Conservation (phyloP, 2,888 invertebrate species). For the Chironomus tentans region DNA sequence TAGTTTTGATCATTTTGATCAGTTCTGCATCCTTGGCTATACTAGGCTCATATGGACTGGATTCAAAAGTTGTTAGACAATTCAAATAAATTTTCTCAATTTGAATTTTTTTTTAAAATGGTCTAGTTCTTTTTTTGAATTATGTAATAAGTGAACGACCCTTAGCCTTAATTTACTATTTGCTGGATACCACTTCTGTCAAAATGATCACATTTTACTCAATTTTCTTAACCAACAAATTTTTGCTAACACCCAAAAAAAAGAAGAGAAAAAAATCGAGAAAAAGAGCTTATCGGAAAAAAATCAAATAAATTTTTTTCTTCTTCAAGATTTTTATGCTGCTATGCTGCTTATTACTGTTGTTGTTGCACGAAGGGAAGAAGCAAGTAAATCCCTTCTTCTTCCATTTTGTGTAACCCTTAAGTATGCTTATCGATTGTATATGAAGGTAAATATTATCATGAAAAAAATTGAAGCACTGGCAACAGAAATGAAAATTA, state of each 20-base stretch:
- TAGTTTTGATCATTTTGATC: no score
- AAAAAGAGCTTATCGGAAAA: background rate
- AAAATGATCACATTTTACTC: background rate
- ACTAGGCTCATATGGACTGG: no score
- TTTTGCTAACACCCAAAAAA: background rate
- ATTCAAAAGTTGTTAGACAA: no score
- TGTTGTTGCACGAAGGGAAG: background rate
- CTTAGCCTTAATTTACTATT: no score
- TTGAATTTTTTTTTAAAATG: no score
- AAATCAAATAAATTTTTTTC: background rate
- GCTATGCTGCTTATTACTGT: no score
- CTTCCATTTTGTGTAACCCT: background rate
- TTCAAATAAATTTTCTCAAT: no score
- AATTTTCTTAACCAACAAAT: background rate
- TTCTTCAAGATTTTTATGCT: background rate
- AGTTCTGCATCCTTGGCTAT: no score
- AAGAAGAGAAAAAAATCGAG: background rate
- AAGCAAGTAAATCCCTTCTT: background rate
- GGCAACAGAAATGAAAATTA: background rate
- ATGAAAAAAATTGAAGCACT: background rate
- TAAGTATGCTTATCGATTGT: background rate
- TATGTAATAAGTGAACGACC: no score
- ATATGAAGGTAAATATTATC: conserved; percentile 23
- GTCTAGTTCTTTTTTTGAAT: no score
- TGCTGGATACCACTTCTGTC: no score